Base-by-base conservation (phyloP, 2,888 invertebrate species). In the Tricholauxania praeusta region DNA sequence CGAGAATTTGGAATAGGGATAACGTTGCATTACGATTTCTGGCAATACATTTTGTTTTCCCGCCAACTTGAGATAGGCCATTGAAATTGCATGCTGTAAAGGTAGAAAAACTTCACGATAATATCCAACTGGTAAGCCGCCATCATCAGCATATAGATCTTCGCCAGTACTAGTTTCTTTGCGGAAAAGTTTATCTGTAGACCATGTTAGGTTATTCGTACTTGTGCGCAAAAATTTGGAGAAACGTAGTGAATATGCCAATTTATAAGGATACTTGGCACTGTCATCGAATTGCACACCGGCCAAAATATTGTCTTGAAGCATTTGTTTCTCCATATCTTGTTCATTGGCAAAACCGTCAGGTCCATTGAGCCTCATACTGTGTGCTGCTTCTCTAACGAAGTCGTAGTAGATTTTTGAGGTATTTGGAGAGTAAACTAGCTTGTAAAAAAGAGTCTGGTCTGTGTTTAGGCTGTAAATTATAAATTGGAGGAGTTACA, bases 1-100 rank as follows among this genome's bases (percentile, higher is more conserved):
- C n/a, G n/a, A n/a, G n/a, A n/a, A n/a, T n/a, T 85, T 0, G 94
- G 93, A 84, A n/a, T 94, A 94, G 0, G 96, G 94, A 85, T 91
- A 94, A 68, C 95, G 89, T 86, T 81, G 80, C 85, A 86, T 76
- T 6, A 73, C 22, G 17, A 87, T 76, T 0, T 80, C 74, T 0
- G 87, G 87, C 48, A 87, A 32, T 1, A 10, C 7, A 0, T 7
- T 22, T 0, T n/a, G 49, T 3, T 19, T n/a, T 6, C 79, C 66
- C 39, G 80, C 82, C 12, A 77, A 75, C 14, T 78, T 79, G 1
- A 85, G 57, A 67, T 79, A 86, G 84, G 89, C 85, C 76, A 85
- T 85, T 72, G 89, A 89, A 1, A 92, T 81, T 0, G 89, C 88
- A 82, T 91, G 88, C 81, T 94, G 93, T 10, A 93, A 77, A 1